These are phyloP conservation scores for Dendropsophus ebraccatus DNA, from an alignment of 2,113 vertebrate genomes.

Conservation along the genomic window DNA sequence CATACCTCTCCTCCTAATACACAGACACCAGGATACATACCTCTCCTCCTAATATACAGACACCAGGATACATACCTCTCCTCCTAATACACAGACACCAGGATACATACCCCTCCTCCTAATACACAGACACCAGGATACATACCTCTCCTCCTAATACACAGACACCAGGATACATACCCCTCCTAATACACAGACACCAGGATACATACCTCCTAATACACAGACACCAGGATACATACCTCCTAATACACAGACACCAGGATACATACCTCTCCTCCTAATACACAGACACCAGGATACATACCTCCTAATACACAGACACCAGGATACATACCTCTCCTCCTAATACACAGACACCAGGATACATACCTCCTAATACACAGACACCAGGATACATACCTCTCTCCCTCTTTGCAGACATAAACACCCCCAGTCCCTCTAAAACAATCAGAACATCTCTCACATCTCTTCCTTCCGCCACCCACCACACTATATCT, in stretches of 20 bases:
- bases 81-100: background rate
- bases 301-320: background rate
- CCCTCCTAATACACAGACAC: background rate
- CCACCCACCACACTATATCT: no score
- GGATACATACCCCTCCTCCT: background rate
- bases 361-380: background rate
- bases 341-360: conserved; percentile 1
- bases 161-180: background rate
- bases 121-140: background rate
- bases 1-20: no score
- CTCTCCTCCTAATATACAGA: background rate
- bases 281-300: background rate
- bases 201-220: background rate
- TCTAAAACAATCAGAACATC: no score
- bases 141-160: background rate
- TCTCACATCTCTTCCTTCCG: no score
- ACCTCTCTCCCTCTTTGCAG: background rate
- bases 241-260: conserved; percentile 1
- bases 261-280: background rate
- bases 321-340: background rate
- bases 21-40: background rate
- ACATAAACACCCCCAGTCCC: no score
- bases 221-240: background rate
- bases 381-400: background rate
- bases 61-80: no score